Percentiles rank a stretch among this genome's conserved stretches.
Conservation (phyloP, 1,140 invertebrate species). For the Listronotus bonariensis region DNA sequence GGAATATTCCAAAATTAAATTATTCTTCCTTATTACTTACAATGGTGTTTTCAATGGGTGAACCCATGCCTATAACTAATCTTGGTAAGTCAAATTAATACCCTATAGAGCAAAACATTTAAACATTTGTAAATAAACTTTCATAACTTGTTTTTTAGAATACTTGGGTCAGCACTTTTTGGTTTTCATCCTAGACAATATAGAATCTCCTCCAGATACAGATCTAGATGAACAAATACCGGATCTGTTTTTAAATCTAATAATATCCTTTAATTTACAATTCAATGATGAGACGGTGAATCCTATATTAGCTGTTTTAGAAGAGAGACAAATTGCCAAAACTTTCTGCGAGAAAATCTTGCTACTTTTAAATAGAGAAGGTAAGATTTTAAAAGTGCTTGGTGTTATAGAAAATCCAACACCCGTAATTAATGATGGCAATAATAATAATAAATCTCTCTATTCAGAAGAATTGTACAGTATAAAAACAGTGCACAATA, state of each 20-base stretch:
- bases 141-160: conserved; percentile 61
- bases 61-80: too few relatives aligned
- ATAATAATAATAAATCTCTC: too few relatives aligned
- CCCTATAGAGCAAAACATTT: neutral
- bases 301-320: conserved; percentile 75
- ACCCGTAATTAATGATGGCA: too few relatives aligned
- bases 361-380: conserved; percentile 85
- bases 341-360: conserved; percentile 89
- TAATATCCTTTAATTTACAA: conserved; percentile 88
- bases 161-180: conserved; percentile 81
- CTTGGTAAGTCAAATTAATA: too few relatives aligned
- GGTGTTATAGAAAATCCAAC: too few relatives aligned
- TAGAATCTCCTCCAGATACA: conserved; percentile 77
- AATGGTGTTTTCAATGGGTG: too few relatives aligned
- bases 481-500: too few relatives aligned
- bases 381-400: conserved; percentile 59
- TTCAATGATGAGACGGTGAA: conserved; percentile 72
- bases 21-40: too few relatives aligned
- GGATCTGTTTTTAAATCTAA: conserved; percentile 80
- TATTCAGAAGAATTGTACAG: too few relatives aligned
- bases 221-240: conserved; percentile 79
- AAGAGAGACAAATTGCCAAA: conserved; percentile 73
- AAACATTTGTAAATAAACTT: neutral
- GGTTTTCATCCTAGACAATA: conserved; percentile 75
- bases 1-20: too few relatives aligned